Conservation (phyloP, 2,797 vertebrate genomes). For the Rhynchonycteris naso region DNA sequence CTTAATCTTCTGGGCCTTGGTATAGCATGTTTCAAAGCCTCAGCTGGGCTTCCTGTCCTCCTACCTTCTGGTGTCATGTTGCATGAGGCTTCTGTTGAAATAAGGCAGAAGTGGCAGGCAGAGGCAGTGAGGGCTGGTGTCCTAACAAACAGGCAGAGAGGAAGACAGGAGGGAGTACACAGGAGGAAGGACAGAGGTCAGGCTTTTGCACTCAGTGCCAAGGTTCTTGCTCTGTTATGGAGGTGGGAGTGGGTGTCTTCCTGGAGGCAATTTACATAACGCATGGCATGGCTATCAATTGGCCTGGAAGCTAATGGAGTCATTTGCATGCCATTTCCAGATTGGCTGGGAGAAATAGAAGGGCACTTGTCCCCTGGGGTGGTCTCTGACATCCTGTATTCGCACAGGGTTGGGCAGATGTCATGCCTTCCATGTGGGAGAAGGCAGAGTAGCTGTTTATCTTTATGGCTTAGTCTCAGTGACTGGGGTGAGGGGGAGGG, state of each 20-base stretch:
- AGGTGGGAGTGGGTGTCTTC: neutral
- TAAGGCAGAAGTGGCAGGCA: neutral
- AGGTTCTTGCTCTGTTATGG: neutral
- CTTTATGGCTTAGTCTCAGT: neutral
- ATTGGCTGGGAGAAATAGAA: conserved; percentile 58
- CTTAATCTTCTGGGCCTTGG: neutral
- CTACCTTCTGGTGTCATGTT: conserved; percentile 68
- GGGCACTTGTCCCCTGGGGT: conserved; percentile 63
- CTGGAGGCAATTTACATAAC: neutral
- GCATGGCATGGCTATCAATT: conserved; percentile 18
- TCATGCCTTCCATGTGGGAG: conserved; percentile 5
- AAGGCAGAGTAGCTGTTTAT: neutral
- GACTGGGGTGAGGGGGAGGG: neutral
- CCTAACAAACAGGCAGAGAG: neutral
- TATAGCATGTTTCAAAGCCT: conserved; percentile 44
- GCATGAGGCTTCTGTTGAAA: conserved; percentile 54
- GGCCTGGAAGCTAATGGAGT: neutral
- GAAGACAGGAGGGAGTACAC: neutral
- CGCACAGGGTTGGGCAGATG: conserved; percentile 53
- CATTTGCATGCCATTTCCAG: conserved; percentile 18
- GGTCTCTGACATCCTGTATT: conserved; percentile 41
- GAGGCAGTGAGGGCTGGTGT: conserved; percentile 27
- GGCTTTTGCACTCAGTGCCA: neutral
- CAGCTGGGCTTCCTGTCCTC: conserved; percentile 68
- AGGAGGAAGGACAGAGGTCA: neutral